Evolutionary conservation across 2,888 invertebrate genomes (phyloP).

Genomic region (Acheta domesticus): DNA sequence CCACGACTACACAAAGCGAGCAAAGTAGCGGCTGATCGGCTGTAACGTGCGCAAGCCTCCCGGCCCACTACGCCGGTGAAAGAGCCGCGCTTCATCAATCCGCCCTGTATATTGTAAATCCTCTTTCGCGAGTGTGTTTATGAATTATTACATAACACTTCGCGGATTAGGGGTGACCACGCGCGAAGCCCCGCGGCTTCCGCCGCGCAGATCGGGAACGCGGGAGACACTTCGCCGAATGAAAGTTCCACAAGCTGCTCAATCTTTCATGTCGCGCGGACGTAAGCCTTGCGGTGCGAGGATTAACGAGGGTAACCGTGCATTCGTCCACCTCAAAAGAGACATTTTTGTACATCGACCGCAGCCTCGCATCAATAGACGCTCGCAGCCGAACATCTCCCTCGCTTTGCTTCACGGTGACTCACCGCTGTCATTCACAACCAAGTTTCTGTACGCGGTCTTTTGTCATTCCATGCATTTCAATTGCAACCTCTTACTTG

Average conservation of each 20-base stretch:
- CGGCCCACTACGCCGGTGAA: not conserved
- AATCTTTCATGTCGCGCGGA: not conserved
- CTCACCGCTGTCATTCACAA: no score
- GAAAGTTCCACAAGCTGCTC: not conserved
- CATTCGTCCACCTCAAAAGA: not conserved
- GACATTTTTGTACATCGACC: not conserved
- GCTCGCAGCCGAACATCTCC: no score
- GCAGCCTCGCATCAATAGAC: no score
- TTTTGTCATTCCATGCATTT: no score
- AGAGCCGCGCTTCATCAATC: constrained; percentile 9
- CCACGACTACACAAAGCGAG: not conserved
- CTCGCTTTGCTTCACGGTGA: no score
- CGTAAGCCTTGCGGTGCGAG: not conserved
- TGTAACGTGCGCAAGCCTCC: not conserved
- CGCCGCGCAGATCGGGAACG: not conserved
- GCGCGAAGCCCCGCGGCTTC: not conserved
- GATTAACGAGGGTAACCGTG: not conserved
- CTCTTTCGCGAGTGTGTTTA: not conserved
- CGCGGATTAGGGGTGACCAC: not conserved
- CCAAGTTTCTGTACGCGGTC: no score
- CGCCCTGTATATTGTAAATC: not conserved
- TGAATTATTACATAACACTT: not conserved
- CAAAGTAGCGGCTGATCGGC: not conserved
- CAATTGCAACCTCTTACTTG: no score
- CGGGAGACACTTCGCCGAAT: not conserved